phyloP scores from a whole-genome alignment of 2,113 vertebrate species.

The Myotis lucifugus region DNA sequence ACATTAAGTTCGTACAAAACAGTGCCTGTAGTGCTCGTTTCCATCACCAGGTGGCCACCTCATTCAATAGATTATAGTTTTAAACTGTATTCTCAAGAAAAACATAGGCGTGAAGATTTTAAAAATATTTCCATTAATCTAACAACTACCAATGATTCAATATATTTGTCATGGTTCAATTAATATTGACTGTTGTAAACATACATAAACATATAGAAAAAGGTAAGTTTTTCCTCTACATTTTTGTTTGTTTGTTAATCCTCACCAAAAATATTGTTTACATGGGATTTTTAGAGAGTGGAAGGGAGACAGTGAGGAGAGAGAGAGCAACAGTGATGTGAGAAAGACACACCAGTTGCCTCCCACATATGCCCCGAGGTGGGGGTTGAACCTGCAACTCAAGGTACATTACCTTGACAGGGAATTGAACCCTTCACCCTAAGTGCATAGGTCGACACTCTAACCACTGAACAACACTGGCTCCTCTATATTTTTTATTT shows the following conservation, averaged over 20 bases:
- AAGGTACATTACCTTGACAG: background rate
- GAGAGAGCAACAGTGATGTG: background rate
- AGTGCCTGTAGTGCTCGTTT: background rate
- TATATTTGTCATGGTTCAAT: background rate
- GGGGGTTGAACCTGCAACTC: background rate
- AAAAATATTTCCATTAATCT: conserved; percentile 27
- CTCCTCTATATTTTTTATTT: background rate
- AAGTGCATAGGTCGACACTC: background rate
- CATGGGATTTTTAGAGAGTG: background rate
- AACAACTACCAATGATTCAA: background rate
- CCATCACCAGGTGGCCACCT: conserved; percentile 62
- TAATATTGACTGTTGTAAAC: background rate
- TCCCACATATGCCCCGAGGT: background rate
- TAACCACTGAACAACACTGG: background rate
- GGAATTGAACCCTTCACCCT: too few species aligned
- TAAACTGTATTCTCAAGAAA: conserved; percentile 11
- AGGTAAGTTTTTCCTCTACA: background rate
- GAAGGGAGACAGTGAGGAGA: background rate
- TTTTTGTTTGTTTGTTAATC: background rate
- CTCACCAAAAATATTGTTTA: background rate
- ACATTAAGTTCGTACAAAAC: background rate
- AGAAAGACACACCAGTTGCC: background rate
- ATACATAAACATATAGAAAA: background rate
- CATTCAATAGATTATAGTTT: background rate
- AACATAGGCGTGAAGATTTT: background rate